Base-by-base conservation (phyloP, 2,888 invertebrate genomes). In the Ectemnius lituratus region DNA sequence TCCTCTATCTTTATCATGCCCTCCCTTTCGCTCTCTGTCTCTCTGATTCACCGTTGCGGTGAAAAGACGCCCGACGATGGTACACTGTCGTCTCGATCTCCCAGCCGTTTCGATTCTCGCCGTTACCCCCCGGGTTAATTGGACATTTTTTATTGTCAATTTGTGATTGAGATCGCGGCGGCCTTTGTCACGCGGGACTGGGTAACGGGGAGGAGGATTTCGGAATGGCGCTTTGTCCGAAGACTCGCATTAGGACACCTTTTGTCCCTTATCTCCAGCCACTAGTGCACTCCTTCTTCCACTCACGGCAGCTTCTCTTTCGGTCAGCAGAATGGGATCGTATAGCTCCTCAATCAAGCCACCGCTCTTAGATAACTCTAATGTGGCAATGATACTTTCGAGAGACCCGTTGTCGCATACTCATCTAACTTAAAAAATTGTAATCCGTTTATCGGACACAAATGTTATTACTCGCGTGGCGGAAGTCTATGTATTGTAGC, bases 101-200 rank as follows among this genome's bases (percentile, higher is more conserved):
- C 81, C 67, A 78, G 78, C 75, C 81, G 77, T 81, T 85, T 78
- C 85, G 69, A 78, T 75, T 79, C 80, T 64, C 70, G 80, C 71
- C 82, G 82, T 83, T 85, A 37, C 37, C 52, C 82, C 75, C 82
- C 70, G 81, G 86, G 87, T 89, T 89, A 89, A 90, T 90, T 90
- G 89, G 87, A 90, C 88, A 89, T 89, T 90, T 90, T 90, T 90
- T 90, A 90, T 89, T 88, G 89, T 89, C 89, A 88, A 89, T 90
- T 89, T 89, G 87, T 87, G 88, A 89, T 90, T 88, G 88, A 89
- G 88, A 90, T 89, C 85, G 82, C 85, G 78, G 68, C 63, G 27
- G 64, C 85, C 84, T 86, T 88, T 88, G 86, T 88, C 85, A 74
- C 77, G 63, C 71, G 60, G 74, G 64, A 62, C 75, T 66, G 66